phyloP scores from a whole-genome alignment of 2,797 vertebrate genomes.

The Octomys mimax region DNA sequence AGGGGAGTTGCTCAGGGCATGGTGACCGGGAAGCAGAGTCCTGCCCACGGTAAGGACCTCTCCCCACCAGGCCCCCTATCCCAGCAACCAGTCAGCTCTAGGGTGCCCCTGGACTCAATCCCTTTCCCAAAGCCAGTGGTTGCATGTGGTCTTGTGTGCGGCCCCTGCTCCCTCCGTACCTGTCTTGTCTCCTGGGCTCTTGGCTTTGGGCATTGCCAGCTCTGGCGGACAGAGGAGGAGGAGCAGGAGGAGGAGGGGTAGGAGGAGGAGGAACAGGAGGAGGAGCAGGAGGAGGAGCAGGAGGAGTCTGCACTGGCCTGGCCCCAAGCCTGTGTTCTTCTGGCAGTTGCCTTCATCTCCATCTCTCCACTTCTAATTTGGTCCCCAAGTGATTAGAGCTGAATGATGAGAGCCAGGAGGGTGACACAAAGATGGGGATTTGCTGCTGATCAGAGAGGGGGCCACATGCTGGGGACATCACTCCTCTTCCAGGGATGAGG shows the following conservation, averaged over 20 bases:
- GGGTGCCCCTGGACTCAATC: background rate
- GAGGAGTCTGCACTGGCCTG: background rate
- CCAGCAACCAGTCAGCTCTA: background rate
- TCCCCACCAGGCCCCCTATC: background rate
- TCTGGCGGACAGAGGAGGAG: background rate
- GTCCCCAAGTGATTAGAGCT: background rate
- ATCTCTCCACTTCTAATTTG: constrained; percentile 67
- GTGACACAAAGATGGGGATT: background rate
- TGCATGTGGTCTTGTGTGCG: background rate
- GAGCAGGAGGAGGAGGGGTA: too few relatives aligned
- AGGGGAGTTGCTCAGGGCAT: background rate
- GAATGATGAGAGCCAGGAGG: constrained; percentile 6
- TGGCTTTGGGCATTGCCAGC: background rate
- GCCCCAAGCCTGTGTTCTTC: background rate
- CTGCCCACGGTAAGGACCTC: background rate
- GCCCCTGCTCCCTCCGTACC: background rate
- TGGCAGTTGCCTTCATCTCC: constrained; percentile 36
- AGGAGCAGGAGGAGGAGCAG: too few relatives aligned
- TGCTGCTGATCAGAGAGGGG: background rate
- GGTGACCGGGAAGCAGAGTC: background rate
- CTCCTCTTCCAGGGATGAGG: background rate
- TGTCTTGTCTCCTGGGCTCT: background rate
- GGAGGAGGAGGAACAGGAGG: background rate
- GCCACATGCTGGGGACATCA: background rate
- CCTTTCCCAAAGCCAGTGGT: background rate